These are phyloP conservation scores for Pachypanchax playfairii DNA, from an alignment of 2,113 vertebrate species.

Conservation along the genomic window DNA sequence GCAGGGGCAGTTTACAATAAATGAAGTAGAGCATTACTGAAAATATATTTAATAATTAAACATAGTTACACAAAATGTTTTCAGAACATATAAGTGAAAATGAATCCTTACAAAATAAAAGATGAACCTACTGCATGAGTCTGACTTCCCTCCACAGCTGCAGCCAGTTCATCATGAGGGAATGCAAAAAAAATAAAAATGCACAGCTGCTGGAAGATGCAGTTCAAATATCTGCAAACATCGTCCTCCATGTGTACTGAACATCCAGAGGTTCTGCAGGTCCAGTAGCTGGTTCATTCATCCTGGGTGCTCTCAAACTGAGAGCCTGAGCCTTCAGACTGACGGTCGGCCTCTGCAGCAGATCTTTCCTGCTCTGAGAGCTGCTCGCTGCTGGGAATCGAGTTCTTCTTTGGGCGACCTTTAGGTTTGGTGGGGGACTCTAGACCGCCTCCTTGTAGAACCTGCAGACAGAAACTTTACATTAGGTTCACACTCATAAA, in stretches of 20 bases:
- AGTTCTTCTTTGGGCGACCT: constrained; percentile 98
- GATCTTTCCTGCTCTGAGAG: constrained; percentile 91
- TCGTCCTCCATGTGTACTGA: not conserved
- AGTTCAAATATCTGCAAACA: not conserved
- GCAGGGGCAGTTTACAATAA: constrained; percentile 11
- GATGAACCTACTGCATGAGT: constrained; percentile 61
- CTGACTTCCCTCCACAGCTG: constrained; percentile 52
- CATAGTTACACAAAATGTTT: constrained; percentile 65
- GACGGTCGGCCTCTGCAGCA: constrained; percentile 80
- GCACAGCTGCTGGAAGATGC: constrained; percentile 11
- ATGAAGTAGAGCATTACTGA: constrained; percentile 52
- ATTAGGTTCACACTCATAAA: not conserved
- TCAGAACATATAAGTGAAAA: constrained; percentile 46
- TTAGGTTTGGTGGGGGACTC: constrained; percentile 98
- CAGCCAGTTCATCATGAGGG: no score
- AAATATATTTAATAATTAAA: constrained; percentile 79
- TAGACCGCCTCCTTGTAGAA: constrained; percentile 93
- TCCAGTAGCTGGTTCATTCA: constrained; percentile 75
- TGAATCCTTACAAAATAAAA: constrained; percentile 58
- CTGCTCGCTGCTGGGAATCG: constrained; percentile 95
- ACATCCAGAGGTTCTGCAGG: constrained; percentile 2
- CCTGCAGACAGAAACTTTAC: constrained; percentile 73
- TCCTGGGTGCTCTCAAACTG: constrained; percentile 83
- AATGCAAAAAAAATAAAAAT: no score
- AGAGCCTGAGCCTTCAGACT: constrained; percentile 75